These are phyloP conservation scores for Drosophila baimaii DNA, from an alignment of 1,140 invertebrate species.

Conservation along the genomic window DNA sequence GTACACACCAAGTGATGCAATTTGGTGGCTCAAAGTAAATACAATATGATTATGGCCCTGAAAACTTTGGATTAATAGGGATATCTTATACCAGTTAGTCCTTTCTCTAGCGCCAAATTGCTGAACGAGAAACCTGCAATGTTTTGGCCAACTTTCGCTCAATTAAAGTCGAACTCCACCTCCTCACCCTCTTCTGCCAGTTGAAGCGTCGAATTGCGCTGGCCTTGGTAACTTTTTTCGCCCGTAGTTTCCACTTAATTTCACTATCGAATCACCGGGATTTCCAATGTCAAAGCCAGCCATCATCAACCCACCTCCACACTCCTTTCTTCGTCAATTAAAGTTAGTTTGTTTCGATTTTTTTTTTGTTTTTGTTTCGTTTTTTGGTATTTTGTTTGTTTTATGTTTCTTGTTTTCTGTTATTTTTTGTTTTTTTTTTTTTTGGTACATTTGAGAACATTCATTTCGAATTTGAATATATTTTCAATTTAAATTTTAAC, in stretches of 20 bases:
- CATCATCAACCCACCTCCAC: background rate
- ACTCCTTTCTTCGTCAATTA: slow-evolving; percentile 9
- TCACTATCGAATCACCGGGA: slow-evolving; percentile 25
- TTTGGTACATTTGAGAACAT: slow-evolving; percentile 82
- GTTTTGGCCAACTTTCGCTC: slow-evolving; percentile 8
- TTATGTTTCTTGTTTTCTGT: slow-evolving; percentile 31
- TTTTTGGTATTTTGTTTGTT: slow-evolving; percentile 32
- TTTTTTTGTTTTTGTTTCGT: slow-evolving; percentile 45
- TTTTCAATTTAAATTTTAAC: slow-evolving; percentile 62
- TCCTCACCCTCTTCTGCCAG: background rate
- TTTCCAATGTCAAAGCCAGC: slow-evolving; percentile 16
- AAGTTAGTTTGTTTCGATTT: slow-evolving; percentile 33
- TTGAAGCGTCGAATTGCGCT: background rate
- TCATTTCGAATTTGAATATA: slow-evolving; percentile 76
- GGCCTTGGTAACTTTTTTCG: slow-evolving; percentile 33
- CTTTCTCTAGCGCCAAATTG: background rate
- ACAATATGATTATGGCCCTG: background rate
- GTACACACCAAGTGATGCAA: background rate
- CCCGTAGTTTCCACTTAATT: slow-evolving; percentile 45
- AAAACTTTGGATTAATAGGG: background rate
- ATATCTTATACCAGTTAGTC: background rate
- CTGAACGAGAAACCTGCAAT: background rate
- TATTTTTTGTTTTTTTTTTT: slow-evolving; percentile 28
- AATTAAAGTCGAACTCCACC: slow-evolving; percentile 9
- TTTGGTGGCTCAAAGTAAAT: too few species aligned